Evolutionary conservation across 2,113 vertebrate genomes (phyloP), one percentile per base, ranked within the genome.

Genomic region (Brachyhypopomus gauderio): DNA sequence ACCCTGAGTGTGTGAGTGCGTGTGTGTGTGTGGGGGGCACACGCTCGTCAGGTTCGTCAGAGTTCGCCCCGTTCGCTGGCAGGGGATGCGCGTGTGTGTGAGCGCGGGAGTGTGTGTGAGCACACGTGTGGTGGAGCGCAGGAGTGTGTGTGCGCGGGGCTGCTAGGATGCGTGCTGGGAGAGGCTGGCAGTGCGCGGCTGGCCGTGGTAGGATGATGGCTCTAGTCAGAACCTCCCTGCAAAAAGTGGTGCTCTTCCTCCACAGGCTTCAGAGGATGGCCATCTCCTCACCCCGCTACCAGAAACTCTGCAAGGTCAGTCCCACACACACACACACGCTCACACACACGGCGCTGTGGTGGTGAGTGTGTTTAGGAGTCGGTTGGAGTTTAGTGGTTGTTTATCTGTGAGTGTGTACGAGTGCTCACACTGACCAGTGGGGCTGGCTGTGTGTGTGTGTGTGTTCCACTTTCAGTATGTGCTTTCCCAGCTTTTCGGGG

Each of bases 151-250:
- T 88, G 89, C 92, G 92, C 93, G 93, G 94, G 91, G 94, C 92
- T 93, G 95, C 94, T 96, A 97, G 96, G 95, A 99, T 98, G 97
- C 95, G 95, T 96, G 96, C 95, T 94, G 93, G 92, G 93, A 94
- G 93, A 94, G 94, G 92, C 93, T 91, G 93, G 92, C 95, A 98
- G 90, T 95, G 95, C 93, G 95, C 95, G 94, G 95, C 96, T 95
- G 95, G 95, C 95, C 96, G 96, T 96, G 94, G 96, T 96, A 97
- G 95, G 95, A 99, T 97, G 97, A 99, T 99, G 98, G 97, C 98
- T 93, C 96, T 98, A 94, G 98, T 98, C 94, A 96, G 96, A 95
- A 96, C 96, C 67, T 98, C 98, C 93, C 95, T 98, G 92, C 98
- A 98, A 95, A 98, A 99, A 97, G 98, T 99, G 97, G 96, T 98